Conservation (phyloP, 2,797 vertebrate species). For the Otus scops region DNA sequence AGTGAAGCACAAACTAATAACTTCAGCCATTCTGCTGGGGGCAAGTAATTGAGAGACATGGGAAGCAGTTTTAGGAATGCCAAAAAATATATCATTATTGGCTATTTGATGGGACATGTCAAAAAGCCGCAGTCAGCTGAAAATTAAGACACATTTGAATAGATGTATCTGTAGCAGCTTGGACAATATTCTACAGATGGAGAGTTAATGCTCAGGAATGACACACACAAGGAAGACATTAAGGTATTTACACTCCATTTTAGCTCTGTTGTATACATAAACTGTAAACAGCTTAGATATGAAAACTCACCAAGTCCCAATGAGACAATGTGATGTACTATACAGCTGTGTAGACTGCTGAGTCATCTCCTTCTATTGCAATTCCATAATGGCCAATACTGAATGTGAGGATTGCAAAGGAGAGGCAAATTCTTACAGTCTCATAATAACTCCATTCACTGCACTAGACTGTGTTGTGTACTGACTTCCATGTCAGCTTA, state of each 20-base stretch:
- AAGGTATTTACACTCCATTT: not conserved
- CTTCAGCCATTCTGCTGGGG: conserved; percentile 22
- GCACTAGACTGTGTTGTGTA: not conserved
- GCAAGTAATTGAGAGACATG: conserved; percentile 1
- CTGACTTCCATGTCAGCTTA: not conserved
- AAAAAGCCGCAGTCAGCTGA: conserved; percentile 13
- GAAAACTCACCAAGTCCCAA: not conserved
- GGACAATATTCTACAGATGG: not conserved
- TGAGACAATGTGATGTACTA: not conserved
- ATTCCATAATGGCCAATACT: not conserved
- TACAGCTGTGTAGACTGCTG: not conserved
- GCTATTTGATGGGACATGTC: conserved; percentile 18
- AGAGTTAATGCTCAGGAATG: not conserved
- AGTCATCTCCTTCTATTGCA: not conserved
- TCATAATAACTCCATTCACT: conserved; percentile 2
- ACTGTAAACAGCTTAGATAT: not conserved
- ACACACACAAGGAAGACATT: not conserved
- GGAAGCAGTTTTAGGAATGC: conserved; percentile 11
- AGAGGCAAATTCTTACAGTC: not conserved
- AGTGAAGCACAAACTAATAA: conserved; percentile 36
- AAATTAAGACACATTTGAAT: not conserved
- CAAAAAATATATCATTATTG: conserved; percentile 29
- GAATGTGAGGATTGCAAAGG: not conserved
- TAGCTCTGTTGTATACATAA: not conserved
- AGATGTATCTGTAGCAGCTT: not conserved